Evolutionary conservation across 2,888 invertebrate species (phyloP), one percentile per base, ranked within the genome.

Genomic region (Tetanocera ferruginea): DNA sequence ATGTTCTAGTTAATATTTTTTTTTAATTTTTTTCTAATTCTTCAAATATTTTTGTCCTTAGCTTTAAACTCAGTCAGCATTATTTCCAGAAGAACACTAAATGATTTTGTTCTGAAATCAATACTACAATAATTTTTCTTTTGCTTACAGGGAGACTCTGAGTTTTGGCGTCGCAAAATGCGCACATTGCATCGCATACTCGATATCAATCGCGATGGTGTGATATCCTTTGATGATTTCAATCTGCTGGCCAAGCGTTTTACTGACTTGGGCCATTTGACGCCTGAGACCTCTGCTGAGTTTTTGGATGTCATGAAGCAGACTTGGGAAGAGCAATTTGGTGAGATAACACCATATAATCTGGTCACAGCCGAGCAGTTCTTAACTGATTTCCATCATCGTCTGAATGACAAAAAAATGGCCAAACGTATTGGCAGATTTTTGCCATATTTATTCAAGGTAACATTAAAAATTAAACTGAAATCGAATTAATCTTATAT

Each of bases 101-200:
- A n/a, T n/a, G n/a, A n/a, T n/a, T n/a, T n/a, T n/a, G n/a, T n/a
- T n/a, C n/a, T n/a, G n/a, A n/a, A 57, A 60, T 57, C 14, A 66
- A 34, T 19, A 66, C 34, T 5, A 14, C 11, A 72, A 37, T n/a
- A n/a, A n/a, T 72, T 31, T 19, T 76, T 67, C 69, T 77, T 76
- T 57, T 71, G 69, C 75, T 82, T 81, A 2, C 70, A 90, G 90
- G 90, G 90, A 5, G 87, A 89, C 62, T 88, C 87, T 23, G 92
- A 93, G 78, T 96, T 96, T 88, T 96, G 96, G 96, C 92, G 95
- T 43, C 92, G 94, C 85, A 96, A 96, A 91, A 96, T 96, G 94
- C 93, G 95, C 49, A 96, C 96, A 0, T 92, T 96, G 76, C 96
- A 96, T 90, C 93, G 93, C 83, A 93, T 96, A 79, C 90, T 96